Base-by-base conservation (phyloP, 2,888 invertebrate genomes). In the Torymus aiolomorphi region DNA sequence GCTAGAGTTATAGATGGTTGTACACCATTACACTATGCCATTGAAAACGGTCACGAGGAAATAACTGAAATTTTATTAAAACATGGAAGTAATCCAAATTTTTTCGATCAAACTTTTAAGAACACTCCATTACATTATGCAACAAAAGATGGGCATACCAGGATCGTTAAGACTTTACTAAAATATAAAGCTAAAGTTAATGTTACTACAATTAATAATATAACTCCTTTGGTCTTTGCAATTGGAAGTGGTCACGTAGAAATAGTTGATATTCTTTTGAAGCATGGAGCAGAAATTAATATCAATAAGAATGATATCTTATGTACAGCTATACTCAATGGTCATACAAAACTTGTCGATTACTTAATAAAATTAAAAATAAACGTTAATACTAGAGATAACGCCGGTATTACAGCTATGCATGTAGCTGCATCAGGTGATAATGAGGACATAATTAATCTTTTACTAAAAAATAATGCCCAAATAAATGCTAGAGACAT, bases 311-410 rank as follows among this genome's bases (percentile, higher is more conserved):
- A 24, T 3, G 3, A 24, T 24, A 2, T 24, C 2, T 24, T 24
- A 24, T 24, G 24, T 24, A 24, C 3, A 24, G 24, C 24, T 24
- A 24, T 24, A 24, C 24, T 2, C 24, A 24, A 24, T 24, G 3
- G 3, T 24, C 24, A 24, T 24, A 24, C 24, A 3, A 24, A 24
- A 24, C 24, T 74, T 4, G 63, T 81, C 24, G 73, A 80, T 67
- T 74, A 61, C 73, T 66, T 80, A 63, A 70, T 81, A 65, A 66
- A 70, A 12, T 49, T 51, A 76, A 80, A 80, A 59, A 78, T 81
- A 56, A 42, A 82, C 12, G 49, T 77, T 14, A 75, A 83, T 42
- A 8, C 8, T n/a, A 57, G 57, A 16, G 2, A 20, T 49, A 14
- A 3, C 2, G 11, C 1, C 2, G 61, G 49, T 2, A 14, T 4